Base-by-base conservation (phyloP, 2,888 invertebrate species). In the Amblyjoppa fuscipennis region DNA sequence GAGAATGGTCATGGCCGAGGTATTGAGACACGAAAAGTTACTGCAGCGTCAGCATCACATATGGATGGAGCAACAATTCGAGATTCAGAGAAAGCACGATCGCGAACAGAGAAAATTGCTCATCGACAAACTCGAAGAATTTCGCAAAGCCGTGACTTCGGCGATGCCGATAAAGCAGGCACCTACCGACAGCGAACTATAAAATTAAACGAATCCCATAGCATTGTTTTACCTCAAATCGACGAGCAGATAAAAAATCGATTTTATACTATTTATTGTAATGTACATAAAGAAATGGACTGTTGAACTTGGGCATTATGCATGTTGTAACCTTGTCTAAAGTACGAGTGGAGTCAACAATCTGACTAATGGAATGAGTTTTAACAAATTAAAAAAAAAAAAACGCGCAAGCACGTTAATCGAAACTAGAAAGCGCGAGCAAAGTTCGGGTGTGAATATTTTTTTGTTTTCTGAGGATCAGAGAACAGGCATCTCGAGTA, bases 21-120 rank as follows among this genome's bases (percentile, higher is more conserved):
- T 87, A 13, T 25, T 90, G 56, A 86, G 89, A 64, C 89, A 91
- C 61, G 88, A 90, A 59, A 89, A 90, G 77, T 11, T 87, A 9
- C 76, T 91, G 81, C 90, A 91, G 59, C 49, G 89, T 34, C 85
- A 88, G 51, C 91, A 91, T 82, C 90, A 89, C 6, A 41, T 51
- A 3, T 91, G 91, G 91, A 87, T 91, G 88, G 91, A 91, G 69
- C 86, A 87, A 45, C 91, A 91, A 75, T 91, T 91, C 69, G 90
- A 90, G 68, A 88, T 90, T 53, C 91, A 91, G 71, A 84, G 90
- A 68, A 89, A 90, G 16, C 88, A 91, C 66, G 88, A 90, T 71
- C 84, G 87, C 6, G 87, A 89, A 49, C 89, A 89, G 38, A 87
- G 88, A 20, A 78, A 81, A 20, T 69, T 88, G 53, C 70, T 91